A percentile compares a stretch with the other conserved stretches of the same genome.
Conservation (phyloP, 1,140 invertebrate species). For the Ptiloglossa arizonensis region DNA sequence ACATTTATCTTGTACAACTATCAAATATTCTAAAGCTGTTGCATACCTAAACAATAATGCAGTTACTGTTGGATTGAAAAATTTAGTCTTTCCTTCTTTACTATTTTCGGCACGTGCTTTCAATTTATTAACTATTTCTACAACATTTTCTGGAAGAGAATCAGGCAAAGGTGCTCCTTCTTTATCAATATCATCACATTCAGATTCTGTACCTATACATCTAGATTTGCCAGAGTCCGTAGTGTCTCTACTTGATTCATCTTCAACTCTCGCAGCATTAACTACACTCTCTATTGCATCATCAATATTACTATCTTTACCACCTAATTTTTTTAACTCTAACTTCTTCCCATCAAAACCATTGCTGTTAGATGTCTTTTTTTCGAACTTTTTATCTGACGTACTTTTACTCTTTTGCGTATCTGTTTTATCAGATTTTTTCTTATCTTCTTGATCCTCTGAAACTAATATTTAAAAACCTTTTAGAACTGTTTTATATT, state of each 20-base stretch:
- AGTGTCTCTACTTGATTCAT: constrained; percentile 80
- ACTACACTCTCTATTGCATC: constrained; percentile 84
- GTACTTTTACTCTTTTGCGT: constrained; percentile 53
- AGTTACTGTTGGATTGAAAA: constrained; percentile 86
- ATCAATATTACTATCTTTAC: constrained; percentile 74
- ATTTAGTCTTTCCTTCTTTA: constrained; percentile 85
- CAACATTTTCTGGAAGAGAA: constrained; percentile 83
- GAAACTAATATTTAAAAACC: constrained; percentile 45
- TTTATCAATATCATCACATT: constrained; percentile 76
- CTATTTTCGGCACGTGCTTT: constrained; percentile 83
- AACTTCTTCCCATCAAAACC: constrained; percentile 73
- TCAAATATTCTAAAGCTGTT: constrained; percentile 15
- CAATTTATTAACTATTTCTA: constrained; percentile 83
- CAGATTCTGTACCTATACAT: constrained; percentile 72
- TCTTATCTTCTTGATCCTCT: constrained; percentile 77
- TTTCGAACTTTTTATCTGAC: constrained; percentile 73
- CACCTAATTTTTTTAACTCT: constrained; percentile 70
- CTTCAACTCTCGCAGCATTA: constrained; percentile 78
- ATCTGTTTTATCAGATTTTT: constrained; percentile 70
- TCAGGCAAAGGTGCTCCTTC: constrained; percentile 83
- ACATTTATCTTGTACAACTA: constrained; percentile 9
- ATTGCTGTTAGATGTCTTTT: constrained; percentile 68
- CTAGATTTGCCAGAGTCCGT: constrained; percentile 77
- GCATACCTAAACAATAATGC: constrained; percentile 84
- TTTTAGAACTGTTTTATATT: neutral